These are phyloP conservation scores for Cranoglanis bouderius DNA, from an alignment of 2,113 vertebrate species.

Conservation along the genomic window DNA sequence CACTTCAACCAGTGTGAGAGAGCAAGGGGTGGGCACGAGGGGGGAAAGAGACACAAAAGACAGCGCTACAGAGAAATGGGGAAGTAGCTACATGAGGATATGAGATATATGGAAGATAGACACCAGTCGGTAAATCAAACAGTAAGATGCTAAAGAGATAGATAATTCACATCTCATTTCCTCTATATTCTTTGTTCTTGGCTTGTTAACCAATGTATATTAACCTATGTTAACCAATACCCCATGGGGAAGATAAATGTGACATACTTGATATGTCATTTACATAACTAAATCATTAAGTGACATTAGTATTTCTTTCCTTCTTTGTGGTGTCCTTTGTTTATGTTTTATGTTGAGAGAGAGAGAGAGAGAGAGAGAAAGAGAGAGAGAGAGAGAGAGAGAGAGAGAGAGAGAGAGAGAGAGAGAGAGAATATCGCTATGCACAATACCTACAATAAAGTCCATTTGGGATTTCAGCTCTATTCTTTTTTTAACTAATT, in stretches of 20 bases:
- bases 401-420: no score
- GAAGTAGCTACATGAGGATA: not conserved
- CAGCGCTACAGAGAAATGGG: not conserved
- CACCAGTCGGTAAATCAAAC: not conserved
- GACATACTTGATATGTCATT: not conserved
- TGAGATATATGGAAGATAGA: not conserved
- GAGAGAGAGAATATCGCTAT: not conserved
- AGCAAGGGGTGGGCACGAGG: not conserved
- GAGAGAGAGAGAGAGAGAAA: not conserved
- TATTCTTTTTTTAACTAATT: not conserved
- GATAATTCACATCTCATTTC: not conserved
- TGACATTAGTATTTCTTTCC: no score
- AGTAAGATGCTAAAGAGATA: not conserved
- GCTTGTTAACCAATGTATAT: not conserved
- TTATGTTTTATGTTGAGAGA: no score
- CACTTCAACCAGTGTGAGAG: constrained; percentile 62
- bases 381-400: not conserved
- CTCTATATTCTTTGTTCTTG: not conserved
- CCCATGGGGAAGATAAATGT: not conserved
- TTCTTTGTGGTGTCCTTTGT: no score
- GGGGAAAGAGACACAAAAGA: constrained; percentile 34
- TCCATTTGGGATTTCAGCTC: not conserved
- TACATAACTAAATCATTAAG: no score
- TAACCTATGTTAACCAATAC: not conserved
- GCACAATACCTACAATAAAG: no score